These are phyloP conservation scores for Cinclus mexicanus DNA, from an alignment of 2,113 vertebrate species.

Conservation along the genomic window DNA sequence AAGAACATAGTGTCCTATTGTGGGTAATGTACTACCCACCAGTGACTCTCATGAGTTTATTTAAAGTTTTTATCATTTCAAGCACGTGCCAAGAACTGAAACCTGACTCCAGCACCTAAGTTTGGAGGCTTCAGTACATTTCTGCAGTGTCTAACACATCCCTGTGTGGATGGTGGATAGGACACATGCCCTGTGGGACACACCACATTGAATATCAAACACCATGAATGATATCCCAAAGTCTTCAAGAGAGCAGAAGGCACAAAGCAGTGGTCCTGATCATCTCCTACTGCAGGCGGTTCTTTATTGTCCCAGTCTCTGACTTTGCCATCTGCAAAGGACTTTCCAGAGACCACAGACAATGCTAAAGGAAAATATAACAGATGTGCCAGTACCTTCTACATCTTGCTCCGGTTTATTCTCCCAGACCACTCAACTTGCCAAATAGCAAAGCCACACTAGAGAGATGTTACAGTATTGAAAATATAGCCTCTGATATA, in stretches of 20 bases:
- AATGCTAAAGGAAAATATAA: neutral
- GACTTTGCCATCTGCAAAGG: neutral
- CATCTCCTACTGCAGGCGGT: neutral
- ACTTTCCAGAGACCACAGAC: neutral
- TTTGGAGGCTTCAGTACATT: neutral
- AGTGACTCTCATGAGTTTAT: neutral
- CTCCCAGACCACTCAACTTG: neutral
- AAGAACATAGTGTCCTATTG: neutral
- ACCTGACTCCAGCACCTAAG: neutral
- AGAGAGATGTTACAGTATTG: neutral
- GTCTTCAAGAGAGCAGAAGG: neutral
- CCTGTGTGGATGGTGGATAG: neutral
- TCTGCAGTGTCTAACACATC: neutral
- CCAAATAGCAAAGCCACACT: neutral
- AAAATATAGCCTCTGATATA: neutral
- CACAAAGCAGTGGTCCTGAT: neutral
- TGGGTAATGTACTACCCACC: neutral
- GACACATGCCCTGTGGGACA: neutral
- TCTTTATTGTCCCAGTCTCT: neutral
- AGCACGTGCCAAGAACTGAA: accelerated
- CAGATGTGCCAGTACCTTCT: neutral
- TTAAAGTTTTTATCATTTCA: neutral
- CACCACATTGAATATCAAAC: neutral
- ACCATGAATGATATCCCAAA: neutral
- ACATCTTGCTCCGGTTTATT: neutral